A percentile compares a stretch with the other conserved stretches of the same genome.
Conservation (phyloP, 2,113 vertebrate genomes). For the Petaurus breviceps region DNA sequence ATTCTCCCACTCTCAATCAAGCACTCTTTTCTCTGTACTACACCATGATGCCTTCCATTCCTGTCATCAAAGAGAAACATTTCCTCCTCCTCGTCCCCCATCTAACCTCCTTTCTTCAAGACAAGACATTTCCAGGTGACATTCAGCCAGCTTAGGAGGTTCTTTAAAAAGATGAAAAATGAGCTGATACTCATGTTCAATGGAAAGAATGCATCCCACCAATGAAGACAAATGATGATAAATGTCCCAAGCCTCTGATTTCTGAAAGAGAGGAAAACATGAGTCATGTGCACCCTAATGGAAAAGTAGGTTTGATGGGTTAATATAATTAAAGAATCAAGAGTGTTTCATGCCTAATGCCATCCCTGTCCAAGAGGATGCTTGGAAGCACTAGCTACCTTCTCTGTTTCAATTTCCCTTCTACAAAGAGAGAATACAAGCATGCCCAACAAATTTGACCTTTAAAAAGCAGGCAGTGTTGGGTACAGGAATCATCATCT, state of each 20-base stretch:
- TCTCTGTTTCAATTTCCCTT: slow-evolving; percentile 8
- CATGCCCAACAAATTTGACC: not conserved
- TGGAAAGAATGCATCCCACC: slow-evolving; percentile 57
- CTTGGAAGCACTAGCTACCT: slow-evolving; percentile 24
- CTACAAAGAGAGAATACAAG: not conserved
- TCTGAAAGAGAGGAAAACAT: slow-evolving; percentile 64
- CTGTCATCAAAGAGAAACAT: slow-evolving; percentile 19
- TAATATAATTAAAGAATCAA: slow-evolving; percentile 40
- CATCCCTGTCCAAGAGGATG: slow-evolving; percentile 26
- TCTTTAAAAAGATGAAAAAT: slow-evolving; percentile 55
- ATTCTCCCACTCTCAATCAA: not conserved
- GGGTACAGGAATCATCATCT: not conserved
- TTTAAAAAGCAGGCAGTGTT: not conserved
- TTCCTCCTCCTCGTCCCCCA: slow-evolving; percentile 52
- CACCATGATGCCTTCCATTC: not conserved
- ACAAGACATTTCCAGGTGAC: slow-evolving; percentile 42
- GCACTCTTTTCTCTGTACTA: not conserved
- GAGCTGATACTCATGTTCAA: slow-evolving; percentile 35
- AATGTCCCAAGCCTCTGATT: slow-evolving; percentile 57
- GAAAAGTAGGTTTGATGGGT: slow-evolving; percentile 54
- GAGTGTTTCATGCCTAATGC: slow-evolving; percentile 29
- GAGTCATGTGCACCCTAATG: slow-evolving; percentile 59
- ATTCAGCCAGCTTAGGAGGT: slow-evolving; percentile 7
- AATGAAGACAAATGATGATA: slow-evolving; percentile 51
- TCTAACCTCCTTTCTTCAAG: slow-evolving; percentile 41